A percentile compares a stretch with the other conserved stretches of the same genome.
Evolutionary conservation across 2,888 invertebrate genomes (phyloP).

Genomic region (Lasioglossum lativentre): DNA sequence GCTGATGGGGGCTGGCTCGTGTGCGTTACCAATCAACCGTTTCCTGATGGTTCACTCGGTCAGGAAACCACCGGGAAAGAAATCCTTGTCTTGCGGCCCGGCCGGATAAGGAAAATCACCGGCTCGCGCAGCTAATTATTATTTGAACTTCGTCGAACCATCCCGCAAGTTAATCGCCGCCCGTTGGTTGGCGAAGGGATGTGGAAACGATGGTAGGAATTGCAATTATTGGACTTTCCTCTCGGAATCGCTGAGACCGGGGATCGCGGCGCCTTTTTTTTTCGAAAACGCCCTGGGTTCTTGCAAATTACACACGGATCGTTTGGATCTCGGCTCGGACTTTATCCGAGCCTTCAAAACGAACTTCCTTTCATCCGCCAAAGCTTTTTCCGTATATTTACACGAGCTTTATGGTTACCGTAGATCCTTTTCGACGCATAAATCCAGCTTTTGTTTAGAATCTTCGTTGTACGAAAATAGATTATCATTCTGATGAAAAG

Average conservation of each 20-base stretch:
- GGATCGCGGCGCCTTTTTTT: background rate
- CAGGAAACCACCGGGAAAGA: background rate
- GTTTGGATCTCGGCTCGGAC: background rate
- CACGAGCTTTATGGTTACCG: background rate
- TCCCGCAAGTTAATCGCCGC: conserved; percentile 37
- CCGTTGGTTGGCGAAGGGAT: background rate
- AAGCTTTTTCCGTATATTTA: background rate
- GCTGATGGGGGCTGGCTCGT: background rate
- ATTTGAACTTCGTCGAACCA: conserved; percentile 40
- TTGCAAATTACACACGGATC: conserved; percentile 13
- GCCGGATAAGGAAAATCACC: conserved; percentile 7
- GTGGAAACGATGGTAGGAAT: conserved; percentile 27
- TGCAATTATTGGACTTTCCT: conserved; percentile 33
- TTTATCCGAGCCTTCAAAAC: background rate
- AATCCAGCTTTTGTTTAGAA: background rate
- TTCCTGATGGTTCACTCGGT: background rate
- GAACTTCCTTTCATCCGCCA: background rate
- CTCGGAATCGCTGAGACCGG: background rate
- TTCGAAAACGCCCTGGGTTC: background rate
- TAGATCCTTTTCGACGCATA: background rate
- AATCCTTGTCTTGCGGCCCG: background rate
- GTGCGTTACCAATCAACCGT: background rate
- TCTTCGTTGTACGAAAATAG: background rate
- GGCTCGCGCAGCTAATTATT: conserved; percentile 47
- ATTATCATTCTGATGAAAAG: too few relatives aligned